Evolutionary conservation across 2,888 invertebrate genomes (phyloP), one percentile per base, ranked within the genome.

Genomic region (Deroplatys truncata): DNA sequence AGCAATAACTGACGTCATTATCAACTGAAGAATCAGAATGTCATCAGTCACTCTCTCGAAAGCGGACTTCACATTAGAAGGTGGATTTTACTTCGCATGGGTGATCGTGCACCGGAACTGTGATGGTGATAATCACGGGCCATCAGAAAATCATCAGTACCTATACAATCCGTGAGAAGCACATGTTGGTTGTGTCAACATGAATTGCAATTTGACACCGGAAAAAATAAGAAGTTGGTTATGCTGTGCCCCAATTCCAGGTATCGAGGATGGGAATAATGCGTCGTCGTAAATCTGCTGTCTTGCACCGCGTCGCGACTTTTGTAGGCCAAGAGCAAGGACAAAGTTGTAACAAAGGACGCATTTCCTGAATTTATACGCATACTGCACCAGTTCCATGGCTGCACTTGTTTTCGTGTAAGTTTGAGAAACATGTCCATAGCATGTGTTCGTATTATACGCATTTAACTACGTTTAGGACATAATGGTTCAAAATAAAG

Each of bases 111-210:
- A 72, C 56, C 56, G 56, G 56, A 72, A 85, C 35, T 85, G 15
- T 85, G 85, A 85, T 85, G 28, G 43, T 28, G 35, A 43, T 85
- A 49, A 85, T 85, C n/a, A 85, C 29, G 43, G 56, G 35, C 35
- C 85, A 85, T 85, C 28, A 85, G 85, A 85, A 85, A 43, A 85
- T 85, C 85, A 85, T 85, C 85, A 85, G 85, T 28, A 25, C 8
- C 85, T 85, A n/a, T 31, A 85, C 28, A 85, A 35, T 85, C 56
- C 56, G 56, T 72, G 56, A 72, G 56, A 72, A 72, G 56, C 56
- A 72, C 20, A 72, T 72, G 56, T 72, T 72, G 56, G 56, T 72
- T 25, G 56, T 72, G 20, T 20, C 56, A 72, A 72, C 56, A 20
- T 72, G 56, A 72, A 72, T 72, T 72, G 56, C 9, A 72, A 72